Conservation (phyloP, 2,113 vertebrate species). For the Anolis carolinensis region DNA sequence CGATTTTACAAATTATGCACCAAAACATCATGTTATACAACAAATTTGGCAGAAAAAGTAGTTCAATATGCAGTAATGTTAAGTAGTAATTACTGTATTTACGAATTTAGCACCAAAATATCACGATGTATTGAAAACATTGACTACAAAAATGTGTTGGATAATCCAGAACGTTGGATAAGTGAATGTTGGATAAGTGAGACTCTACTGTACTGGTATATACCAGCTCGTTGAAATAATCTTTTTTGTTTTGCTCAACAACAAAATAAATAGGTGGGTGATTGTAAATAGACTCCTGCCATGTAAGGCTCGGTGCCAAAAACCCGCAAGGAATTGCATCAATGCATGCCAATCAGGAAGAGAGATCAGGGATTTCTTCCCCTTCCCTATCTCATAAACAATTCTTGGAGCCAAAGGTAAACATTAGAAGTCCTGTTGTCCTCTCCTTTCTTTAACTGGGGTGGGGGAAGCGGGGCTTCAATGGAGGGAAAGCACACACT, state of each 20-base stretch:
- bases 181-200: too few relatives aligned
- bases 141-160: too few relatives aligned
- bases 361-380: constrained; percentile 45
- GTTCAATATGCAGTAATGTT: too few relatives aligned
- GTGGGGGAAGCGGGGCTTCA: not conserved
- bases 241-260: constrained; percentile 11
- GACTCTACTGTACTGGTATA: too few relatives aligned
- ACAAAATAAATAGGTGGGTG: not conserved
- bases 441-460: not conserved
- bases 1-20: too few relatives aligned
- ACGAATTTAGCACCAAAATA: too few relatives aligned
- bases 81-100: too few relatives aligned
- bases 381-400: not conserved
- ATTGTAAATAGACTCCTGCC: not conserved
- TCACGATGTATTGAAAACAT: too few relatives aligned
- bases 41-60: too few relatives aligned
- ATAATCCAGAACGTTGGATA: too few relatives aligned
- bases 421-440: constrained; percentile 4
- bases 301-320: accelerated
- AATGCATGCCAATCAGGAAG: not conserved
- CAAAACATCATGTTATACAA: too few relatives aligned
- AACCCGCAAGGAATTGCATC: not conserved
- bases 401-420: constrained; percentile 14
- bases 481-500: not conserved
- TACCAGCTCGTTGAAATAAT: not conserved